These are phyloP conservation scores for Phalacrocorax carbo DNA, from an alignment of 2,113 vertebrate species.

Conservation along the genomic window DNA sequence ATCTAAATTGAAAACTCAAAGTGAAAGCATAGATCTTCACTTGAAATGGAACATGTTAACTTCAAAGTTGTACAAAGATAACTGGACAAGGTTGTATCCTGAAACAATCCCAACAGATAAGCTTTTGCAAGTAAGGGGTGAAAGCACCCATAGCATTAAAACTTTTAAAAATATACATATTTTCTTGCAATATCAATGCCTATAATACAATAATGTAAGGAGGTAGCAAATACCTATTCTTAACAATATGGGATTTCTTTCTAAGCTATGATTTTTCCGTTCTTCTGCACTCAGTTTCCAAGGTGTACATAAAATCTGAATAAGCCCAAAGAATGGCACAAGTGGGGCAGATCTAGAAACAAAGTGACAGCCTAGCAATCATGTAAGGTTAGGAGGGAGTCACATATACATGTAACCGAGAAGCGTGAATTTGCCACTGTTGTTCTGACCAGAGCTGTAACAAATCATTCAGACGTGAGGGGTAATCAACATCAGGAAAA, in stretches of 20 bases:
- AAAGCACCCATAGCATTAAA: neutral
- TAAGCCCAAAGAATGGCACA: neutral
- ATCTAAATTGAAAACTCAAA: neutral
- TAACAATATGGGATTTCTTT: neutral
- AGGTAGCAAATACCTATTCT: neutral
- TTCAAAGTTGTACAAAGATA: neutral
- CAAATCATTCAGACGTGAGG: neutral
- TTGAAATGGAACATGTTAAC: neutral
- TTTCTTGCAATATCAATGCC: neutral
- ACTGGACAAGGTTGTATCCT: neutral
- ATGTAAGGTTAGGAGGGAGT: neutral
- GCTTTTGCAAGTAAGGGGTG: neutral
- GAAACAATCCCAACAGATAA: neutral
- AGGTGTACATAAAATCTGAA: neutral
- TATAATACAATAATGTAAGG: neutral
- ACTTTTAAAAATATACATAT: neutral
- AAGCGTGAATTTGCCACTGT: neutral
- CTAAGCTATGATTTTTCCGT: neutral
- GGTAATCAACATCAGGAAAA: neutral
- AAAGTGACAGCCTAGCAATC: neutral
- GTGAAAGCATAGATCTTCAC: neutral
- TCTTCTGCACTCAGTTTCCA: neutral
- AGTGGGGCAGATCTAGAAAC: neutral
- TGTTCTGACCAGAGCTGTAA: neutral
- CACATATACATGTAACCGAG: rapidly evolving